phyloP scores from a whole-genome alignment of 53 echinoderm and acorn worm genomes.

The Temnopleurus reevesii region DNA sequence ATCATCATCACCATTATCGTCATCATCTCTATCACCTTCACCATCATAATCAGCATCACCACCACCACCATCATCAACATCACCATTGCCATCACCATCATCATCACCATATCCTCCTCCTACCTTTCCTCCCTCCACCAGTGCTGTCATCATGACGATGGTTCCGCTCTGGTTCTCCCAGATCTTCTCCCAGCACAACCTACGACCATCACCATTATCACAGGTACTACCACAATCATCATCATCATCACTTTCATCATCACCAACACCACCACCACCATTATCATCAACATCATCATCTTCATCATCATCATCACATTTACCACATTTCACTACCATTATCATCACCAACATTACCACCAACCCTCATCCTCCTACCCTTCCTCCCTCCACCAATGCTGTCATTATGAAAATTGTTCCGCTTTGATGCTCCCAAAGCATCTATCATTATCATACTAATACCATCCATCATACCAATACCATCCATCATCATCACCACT shows the following conservation, averaged over 20 bases:
- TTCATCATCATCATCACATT: background rate
- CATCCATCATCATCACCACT: background rate
- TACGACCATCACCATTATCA: no score
- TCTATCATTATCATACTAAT: background rate
- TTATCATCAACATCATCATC: no score
- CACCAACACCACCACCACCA: no score
- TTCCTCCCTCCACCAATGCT: background rate
- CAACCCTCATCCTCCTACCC: background rate
- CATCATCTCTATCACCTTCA: no score
- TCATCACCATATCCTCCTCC: no score
- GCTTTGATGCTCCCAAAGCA: slow-evolving; percentile 50
- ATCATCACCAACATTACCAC: background rate
- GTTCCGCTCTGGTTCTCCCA: slow-evolving; percentile 43
- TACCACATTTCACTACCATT: background rate
- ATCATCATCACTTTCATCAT: no score
- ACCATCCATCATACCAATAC: background rate
- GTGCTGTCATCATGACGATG: slow-evolving; percentile 55
- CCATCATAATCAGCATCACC: no score
- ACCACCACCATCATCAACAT: background rate
- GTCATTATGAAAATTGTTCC: background rate
- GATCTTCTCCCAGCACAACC: slow-evolving; percentile 59
- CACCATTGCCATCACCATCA: background rate
- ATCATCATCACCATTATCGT: background rate
- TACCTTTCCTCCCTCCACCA: slow-evolving; percentile 58
- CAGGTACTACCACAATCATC: no score